phyloP scores from a whole-genome alignment of 2,113 vertebrate species.

The Mesoclemmys tuberculata region DNA sequence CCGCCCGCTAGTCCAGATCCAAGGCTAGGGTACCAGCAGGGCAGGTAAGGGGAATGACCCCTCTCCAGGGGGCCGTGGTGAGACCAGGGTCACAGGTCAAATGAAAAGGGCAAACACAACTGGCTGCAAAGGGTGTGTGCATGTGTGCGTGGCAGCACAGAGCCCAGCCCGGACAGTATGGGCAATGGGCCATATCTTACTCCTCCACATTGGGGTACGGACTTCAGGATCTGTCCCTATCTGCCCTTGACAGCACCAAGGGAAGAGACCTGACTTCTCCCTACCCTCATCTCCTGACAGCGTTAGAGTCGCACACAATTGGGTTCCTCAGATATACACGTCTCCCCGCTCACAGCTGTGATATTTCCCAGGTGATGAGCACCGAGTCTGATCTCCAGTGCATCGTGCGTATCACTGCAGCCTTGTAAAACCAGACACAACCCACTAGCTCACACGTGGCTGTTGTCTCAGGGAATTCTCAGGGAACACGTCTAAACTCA shows the following conservation, averaged over 20 bases:
- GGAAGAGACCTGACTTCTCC: background rate
- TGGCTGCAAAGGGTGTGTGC: background rate
- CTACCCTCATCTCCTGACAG: background rate
- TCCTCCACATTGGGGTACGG: background rate
- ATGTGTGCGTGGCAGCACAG: background rate
- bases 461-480: background rate
- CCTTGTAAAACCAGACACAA: background rate
- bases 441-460: background rate
- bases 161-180: background rate
- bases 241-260: background rate
- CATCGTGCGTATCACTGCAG: fast-evolving
- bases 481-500: background rate
- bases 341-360: background rate
- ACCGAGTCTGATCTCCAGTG: fast-evolving
- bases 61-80: background rate
- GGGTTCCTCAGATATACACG: background rate
- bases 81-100: background rate
- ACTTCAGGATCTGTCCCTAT: background rate
- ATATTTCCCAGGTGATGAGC: fast-evolving
- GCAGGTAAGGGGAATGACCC: background rate
- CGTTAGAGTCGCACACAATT: background rate
- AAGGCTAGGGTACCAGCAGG: background rate
- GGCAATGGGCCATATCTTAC: background rate
- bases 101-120: background rate
- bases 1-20: background rate